Conservation (phyloP, 2,888 invertebrate genomes). For the Amaurobius ferox region DNA sequence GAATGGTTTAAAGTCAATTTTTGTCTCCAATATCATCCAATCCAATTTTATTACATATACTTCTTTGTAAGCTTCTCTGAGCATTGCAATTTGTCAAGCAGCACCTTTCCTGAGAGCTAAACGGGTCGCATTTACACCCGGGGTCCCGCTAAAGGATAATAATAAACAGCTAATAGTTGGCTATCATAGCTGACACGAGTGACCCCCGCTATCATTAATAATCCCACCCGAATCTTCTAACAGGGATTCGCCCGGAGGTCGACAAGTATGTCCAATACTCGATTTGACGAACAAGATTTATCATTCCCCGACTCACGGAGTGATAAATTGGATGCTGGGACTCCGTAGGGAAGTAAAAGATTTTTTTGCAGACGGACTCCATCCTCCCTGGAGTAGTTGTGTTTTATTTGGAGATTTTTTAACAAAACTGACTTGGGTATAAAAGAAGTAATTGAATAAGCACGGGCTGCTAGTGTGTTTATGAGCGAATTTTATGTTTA, state of each 20-base stretch:
- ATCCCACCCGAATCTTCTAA: slow-evolving; percentile 58
- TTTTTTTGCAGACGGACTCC: slow-evolving; percentile 28
- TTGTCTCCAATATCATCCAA: no score
- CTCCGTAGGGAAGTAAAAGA: slow-evolving; percentile 41
- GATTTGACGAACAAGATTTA: slow-evolving; percentile 68
- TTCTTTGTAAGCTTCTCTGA: no score
- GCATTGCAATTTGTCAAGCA: slow-evolving; percentile 66
- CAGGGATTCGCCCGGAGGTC: slow-evolving; percentile 60
- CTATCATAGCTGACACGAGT: slow-evolving; percentile 65
- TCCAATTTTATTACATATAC: no score
- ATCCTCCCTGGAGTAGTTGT: slow-evolving; percentile 43
- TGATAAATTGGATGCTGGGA: slow-evolving; percentile 64
- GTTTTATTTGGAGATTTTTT: slow-evolving; percentile 35
- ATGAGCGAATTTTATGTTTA: no score
- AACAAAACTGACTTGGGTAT: slow-evolving; percentile 32
- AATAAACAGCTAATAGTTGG: slow-evolving; percentile 71
- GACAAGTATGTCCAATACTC: slow-evolving; percentile 69
- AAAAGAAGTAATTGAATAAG: slow-evolving; percentile 48
- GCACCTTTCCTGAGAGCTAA: slow-evolving; percentile 48
- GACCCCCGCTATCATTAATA: slow-evolving; percentile 71
- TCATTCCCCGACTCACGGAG: slow-evolving; percentile 58
- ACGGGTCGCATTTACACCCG: slow-evolving; percentile 67
- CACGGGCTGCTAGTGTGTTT: no score
- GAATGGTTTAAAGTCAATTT: no score
- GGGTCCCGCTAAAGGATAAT: slow-evolving; percentile 68